Evolutionary conservation across 1,140 invertebrate species (phyloP), one percentile per base, ranked within the genome.

Genomic region (Nylanderia fulva): DNA sequence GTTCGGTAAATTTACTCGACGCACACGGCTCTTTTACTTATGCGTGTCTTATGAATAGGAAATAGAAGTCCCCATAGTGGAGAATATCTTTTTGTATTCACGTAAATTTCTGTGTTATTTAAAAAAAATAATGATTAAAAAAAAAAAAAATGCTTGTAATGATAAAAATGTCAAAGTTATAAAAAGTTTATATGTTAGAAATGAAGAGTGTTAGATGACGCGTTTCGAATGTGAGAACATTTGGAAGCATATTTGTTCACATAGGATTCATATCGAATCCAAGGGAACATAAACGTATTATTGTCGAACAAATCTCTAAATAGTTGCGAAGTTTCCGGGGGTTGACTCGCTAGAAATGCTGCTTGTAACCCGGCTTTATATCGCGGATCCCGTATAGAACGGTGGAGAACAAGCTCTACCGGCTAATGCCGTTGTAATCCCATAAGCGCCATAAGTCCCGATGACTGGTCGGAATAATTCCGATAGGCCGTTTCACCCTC

Each of bases 371-470:
- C 48, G 27, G 74, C 87, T 88, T 88, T 88, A 48, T 48, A 88
- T 88, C 87, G 68, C 52, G 13, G 27, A 88, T 88, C 80, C 87
- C 74, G 86, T 79, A 48, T 68, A 88, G 84, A 91, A 92, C 86
- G 91, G 89, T 85, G 86, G 92, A 91, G 91, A 88, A 91, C 92
- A 91, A 91, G 92, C 92, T 92, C 88, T 82, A 42, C 84, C 89
- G 86, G 87, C 92, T 93, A 93, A 93, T 92, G 90, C 92, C 87
- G 56, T 64, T 91, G 90, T 94, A 94, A 94, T 94, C 93, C 93
- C 84, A 93, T 94, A 94, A 94, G 92, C 92, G 90, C 91, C 87
- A 87, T 93, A 93, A 93, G 91, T 93, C 92, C 90, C 88, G 88
- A 91, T 91, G 92, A 93, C 92, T 92, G 90, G 90, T 88, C 89